phyloP scores from a whole-genome alignment of 2,888 invertebrate genomes.

The Drosophila nigritarsus region DNA sequence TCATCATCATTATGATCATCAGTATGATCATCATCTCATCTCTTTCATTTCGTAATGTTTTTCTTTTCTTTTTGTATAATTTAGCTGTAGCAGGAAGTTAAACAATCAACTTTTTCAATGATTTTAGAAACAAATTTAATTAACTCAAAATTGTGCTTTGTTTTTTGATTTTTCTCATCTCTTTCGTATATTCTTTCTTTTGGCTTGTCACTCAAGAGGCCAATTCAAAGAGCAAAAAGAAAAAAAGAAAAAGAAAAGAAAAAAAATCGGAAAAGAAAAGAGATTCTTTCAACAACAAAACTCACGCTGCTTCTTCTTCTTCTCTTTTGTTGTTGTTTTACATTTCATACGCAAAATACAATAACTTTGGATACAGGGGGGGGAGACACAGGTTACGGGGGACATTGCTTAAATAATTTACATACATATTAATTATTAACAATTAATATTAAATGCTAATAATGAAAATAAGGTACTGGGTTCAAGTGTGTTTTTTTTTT shows the following conservation, averaged over 20 bases:
- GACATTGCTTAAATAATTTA: conserved; percentile 72
- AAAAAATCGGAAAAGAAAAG: conserved; percentile 14
- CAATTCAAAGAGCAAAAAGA: conserved; percentile 57
- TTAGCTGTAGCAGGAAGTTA: conserved; percentile 60
- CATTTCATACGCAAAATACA: conserved; percentile 67
- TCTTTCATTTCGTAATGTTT: conserved; percentile 25
- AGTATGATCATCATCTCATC: conserved; percentile 5
- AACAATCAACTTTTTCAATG: conserved; percentile 52
- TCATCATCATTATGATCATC: conserved; percentile 23
- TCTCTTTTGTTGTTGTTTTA: conserved; percentile 33
- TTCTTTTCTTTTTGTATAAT: conserved; percentile 34
- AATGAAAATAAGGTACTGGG: conserved; percentile 84
- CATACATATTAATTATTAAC: conserved; percentile 76
- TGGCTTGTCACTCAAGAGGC: conserved; percentile 55
- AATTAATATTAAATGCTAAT: conserved; percentile 80
- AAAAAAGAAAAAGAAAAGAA: conserved; percentile 22
- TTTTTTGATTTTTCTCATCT: conserved; percentile 6
- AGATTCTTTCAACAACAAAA: conserved; percentile 65
- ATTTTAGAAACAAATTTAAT: conserved; percentile 15
- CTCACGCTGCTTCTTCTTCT: conserved; percentile 61
- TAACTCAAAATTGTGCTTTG: conserved; percentile 42
- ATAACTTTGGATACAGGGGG: conserved; percentile 61
- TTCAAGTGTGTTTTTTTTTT: conserved; percentile 80
- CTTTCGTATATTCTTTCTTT: conserved; percentile 24
- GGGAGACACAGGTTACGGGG: conserved; percentile 13